phyloP scores from a whole-genome alignment of 2,113 vertebrate genomes.

The Haplochromis burtoni region DNA sequence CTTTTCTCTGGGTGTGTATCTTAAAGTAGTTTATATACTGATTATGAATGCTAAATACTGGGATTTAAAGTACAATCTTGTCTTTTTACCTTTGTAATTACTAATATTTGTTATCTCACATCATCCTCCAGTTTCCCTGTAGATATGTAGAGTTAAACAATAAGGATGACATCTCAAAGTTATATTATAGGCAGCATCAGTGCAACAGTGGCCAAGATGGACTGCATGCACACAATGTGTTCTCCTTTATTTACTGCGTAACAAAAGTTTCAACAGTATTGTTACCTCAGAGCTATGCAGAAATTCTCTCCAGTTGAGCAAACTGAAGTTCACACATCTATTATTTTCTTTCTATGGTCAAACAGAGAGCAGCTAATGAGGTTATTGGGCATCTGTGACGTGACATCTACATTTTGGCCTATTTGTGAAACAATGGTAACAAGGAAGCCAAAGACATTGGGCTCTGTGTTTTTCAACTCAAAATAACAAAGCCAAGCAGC shows the following conservation, averaged over 20 bases:
- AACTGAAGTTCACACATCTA: conserved; percentile 30
- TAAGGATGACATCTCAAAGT: not conserved
- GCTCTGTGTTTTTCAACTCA: conserved; percentile 58
- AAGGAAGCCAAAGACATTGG: conserved; percentile 72
- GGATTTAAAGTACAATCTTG: not conserved
- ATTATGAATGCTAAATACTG: not conserved
- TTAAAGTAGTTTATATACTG: not conserved
- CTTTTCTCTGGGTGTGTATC: accelerated
- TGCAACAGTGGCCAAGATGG: not conserved
- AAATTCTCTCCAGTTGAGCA: not conserved
- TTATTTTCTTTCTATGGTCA: conserved; percentile 27
- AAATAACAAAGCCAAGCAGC: conserved; percentile 67
- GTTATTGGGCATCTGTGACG: conserved; percentile 75
- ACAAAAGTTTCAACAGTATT: not conserved
- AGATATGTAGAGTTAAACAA: not conserved
- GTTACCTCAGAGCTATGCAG: not conserved
- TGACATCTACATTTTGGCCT: conserved; percentile 79
- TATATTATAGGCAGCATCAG: not conserved
- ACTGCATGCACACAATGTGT: not conserved
- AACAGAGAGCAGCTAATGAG: conserved; percentile 68
- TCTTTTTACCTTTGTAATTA: not conserved
- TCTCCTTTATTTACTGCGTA: not conserved
- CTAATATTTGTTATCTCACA: not conserved
- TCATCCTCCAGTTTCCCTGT: not conserved
- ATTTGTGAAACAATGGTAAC: conserved; percentile 80